Evolutionary conservation across 2,888 invertebrate species (phyloP).

Genomic region (Trimorus sp.): DNA sequence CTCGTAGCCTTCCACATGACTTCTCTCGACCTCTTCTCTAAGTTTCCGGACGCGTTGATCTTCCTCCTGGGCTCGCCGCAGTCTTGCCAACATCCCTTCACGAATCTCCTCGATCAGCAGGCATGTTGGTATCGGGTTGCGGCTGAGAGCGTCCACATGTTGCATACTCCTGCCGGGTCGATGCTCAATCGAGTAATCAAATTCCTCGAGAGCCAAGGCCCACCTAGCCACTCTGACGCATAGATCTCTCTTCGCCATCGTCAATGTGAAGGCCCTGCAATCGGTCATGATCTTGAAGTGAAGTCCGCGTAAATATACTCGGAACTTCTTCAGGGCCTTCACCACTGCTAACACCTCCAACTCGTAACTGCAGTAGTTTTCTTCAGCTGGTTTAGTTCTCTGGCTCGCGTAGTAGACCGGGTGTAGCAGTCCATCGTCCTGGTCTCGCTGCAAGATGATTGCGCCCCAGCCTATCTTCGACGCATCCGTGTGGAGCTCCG

Average conservation of each 20-base stretch:
- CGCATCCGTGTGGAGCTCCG: constrained; percentile 1
- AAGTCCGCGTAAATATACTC: background rate
- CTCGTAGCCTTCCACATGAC: background rate
- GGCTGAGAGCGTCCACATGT: background rate
- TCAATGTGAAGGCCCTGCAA: too few species aligned
- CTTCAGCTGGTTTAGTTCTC: background rate
- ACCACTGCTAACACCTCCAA: constrained; percentile 2
- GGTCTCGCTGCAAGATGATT: background rate
- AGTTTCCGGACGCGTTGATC: background rate
- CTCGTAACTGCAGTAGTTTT: background rate
- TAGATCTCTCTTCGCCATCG: background rate
- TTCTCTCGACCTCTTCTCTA: too few species aligned
- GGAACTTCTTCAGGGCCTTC: background rate
- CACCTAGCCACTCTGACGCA: background rate
- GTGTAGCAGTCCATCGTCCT: background rate
- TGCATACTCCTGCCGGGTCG: background rate
- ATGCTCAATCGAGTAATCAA: background rate
- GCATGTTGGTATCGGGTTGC: background rate
- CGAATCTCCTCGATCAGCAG: background rate
- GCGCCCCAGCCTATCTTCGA: background rate
- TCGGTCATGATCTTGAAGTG: background rate
- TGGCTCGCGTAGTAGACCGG: background rate
- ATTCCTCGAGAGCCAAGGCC: background rate
- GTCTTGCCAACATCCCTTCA: background rate
- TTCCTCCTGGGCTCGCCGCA: background rate